Base-by-base conservation (phyloP, 53 echinoderm and acorn worm genomes). In the Stichopus horrens region DNA sequence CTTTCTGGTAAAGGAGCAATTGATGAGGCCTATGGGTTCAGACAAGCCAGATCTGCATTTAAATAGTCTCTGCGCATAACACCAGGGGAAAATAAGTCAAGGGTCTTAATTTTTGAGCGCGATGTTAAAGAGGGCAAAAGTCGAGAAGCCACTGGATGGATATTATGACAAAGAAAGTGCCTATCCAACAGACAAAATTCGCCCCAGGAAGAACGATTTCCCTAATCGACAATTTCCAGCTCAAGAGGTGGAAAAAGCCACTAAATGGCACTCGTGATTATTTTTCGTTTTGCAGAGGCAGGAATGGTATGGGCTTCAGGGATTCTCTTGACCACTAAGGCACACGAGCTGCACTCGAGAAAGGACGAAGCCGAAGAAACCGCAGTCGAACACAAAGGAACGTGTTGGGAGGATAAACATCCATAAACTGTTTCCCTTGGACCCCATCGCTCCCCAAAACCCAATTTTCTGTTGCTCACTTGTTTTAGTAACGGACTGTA, bases 121-220 rank as follows among this genome's bases (percentile, higher is more conserved):
- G 16, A 71, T 71, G 71, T 71, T 7, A 18, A 71, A 16, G 71
- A 71, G 71, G n/a, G 71, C 6, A 71, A 13, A 7, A 71, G 18
- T 7, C 71, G 71, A 59, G 59, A 7, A 71, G 71, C 71, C 18
- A 71, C 18, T 71, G 14, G 71, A 18, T 71, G 18, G 71, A 71
- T 71, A 71, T 16, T 71, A 18, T 63, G 71, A n/a, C 19, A 71
- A 71, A 13, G 71, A 71, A 20, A 71, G 71, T 71, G 71, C 71
- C 71, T 2, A 71, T 76, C 11, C 76, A 76, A 54, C 56, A 6
- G 21, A 11, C 56, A 81, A 56, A 81, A 57, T 51, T n/a, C 20
- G 81, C 81, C 81, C 57, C 21, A 58, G 81, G 81, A 81, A 81
- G 57, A 81, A 57, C 81, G 81, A 57, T 81, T 57, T 81, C 81